A percentile compares a stretch with the other conserved stretches of the same genome.
phyloP scores from a whole-genome alignment of 2,113 vertebrate species.

The Anser cygnoides region DNA sequence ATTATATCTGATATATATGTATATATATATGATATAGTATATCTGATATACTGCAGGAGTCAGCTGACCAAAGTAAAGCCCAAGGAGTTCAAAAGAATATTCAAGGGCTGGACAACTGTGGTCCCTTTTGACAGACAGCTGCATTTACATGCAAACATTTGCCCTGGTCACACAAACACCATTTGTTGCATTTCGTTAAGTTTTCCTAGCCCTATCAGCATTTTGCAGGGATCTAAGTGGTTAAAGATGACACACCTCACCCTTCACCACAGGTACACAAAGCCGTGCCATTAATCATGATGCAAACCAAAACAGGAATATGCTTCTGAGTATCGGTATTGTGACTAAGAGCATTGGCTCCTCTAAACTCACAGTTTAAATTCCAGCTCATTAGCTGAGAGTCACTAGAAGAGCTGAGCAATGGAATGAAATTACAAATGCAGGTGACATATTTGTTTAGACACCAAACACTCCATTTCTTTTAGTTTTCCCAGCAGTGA shows the following conservation, averaged over 20 bases:
- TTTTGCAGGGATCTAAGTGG: not conserved
- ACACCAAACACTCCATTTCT: not conserved
- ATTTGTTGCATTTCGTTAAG: not conserved
- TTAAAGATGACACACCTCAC: not conserved
- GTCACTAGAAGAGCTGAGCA: not conserved
- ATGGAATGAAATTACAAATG: not conserved
- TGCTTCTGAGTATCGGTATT: not conserved
- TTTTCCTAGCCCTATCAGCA: not conserved
- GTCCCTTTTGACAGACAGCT: not conserved
- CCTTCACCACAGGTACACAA: not conserved
- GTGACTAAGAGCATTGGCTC: constrained; percentile 17
- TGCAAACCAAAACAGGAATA: not conserved
- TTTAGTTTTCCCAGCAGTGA: not conserved
- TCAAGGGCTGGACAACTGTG: not conserved
- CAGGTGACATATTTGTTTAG: not conserved
- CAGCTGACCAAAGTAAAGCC: not conserved
- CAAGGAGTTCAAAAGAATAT: not conserved
- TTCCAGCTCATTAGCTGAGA: not conserved
- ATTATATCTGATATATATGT: too few species aligned
- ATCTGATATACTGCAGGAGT: not conserved
- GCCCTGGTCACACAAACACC: not conserved
- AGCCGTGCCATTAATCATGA: not conserved
- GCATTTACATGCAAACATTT: not conserved
- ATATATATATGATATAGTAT: too few species aligned
- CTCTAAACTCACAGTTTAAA: not conserved